These are phyloP conservation scores for Catharus fuscescens DNA, from an alignment of 2,113 vertebrate species.

Conservation along the genomic window DNA sequence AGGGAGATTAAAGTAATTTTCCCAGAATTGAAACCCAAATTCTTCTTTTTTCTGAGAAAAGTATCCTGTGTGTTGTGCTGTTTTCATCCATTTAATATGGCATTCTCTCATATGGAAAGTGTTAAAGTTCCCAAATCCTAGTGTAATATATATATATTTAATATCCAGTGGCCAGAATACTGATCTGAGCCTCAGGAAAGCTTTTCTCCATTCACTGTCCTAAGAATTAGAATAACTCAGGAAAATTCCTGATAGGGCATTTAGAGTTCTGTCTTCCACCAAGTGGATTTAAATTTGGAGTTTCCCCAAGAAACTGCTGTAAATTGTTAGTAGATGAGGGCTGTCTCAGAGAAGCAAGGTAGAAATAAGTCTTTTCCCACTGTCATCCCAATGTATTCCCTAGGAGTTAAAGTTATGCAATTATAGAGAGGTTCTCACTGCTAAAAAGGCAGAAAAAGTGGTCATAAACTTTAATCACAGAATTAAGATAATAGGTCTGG, in stretches of 20 bases:
- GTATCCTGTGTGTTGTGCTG: rapidly evolving
- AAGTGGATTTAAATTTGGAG: background rate
- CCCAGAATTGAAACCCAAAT: background rate
- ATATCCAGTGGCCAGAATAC: background rate
- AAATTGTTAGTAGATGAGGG: background rate
- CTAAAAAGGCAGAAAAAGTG: background rate
- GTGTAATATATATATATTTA: background rate
- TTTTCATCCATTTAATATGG: background rate
- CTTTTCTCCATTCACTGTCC: background rate
- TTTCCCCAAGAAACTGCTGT: background rate
- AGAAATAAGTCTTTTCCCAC: background rate
- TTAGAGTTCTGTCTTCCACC: background rate
- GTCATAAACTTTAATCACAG: background rate
- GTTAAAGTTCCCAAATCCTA: background rate
- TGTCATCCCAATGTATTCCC: background rate
- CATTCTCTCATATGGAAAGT: background rate
- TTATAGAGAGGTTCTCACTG: background rate
- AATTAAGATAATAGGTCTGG: background rate
- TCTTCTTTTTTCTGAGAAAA: background rate
- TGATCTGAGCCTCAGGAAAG: background rate
- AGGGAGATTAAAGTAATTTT: background rate
- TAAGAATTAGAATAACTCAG: background rate
- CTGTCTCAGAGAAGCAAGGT: background rate
- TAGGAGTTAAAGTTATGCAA: background rate
- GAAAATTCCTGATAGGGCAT: background rate